Conservation (phyloP, 2,888 invertebrate species). For the Heliconius charithonia region DNA sequence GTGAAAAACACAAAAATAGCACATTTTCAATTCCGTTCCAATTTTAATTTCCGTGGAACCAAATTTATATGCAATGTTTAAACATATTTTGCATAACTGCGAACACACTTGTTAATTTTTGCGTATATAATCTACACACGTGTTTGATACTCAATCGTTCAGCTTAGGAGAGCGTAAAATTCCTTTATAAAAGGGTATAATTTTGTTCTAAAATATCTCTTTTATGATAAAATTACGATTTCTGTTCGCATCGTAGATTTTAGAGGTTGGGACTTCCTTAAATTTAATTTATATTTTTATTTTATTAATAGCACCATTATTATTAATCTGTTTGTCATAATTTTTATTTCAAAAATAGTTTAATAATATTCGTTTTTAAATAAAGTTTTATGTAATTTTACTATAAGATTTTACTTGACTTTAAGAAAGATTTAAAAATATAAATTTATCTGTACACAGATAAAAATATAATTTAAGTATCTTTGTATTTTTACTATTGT, state of each 20-base stretch:
- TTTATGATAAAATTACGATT: constrained; percentile 25
- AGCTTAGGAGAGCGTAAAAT: constrained; percentile 40
- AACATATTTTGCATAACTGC: not conserved
- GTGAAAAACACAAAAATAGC: no score
- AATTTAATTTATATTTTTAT: not conserved
- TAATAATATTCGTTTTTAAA: no score
- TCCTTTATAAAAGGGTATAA: constrained; percentile 39
- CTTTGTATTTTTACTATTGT: constrained; percentile 18
- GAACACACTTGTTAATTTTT: constrained; percentile 24
- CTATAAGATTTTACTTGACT: no score
- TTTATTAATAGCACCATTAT: not conserved
- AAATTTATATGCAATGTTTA: not conserved
- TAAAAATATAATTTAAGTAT: constrained; percentile 10
- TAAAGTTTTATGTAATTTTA: no score
- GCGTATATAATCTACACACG: constrained; percentile 26
- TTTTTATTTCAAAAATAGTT: not conserved
- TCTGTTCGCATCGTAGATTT: constrained; percentile 8
- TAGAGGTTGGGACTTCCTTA: constrained; percentile 11
- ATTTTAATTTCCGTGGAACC: not conserved
- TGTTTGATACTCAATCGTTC: constrained; percentile 29
- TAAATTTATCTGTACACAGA: not conserved
- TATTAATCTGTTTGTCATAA: not conserved
- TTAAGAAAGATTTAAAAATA: not conserved
- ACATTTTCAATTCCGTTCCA: no score
- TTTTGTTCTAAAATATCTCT: constrained; percentile 37